These are phyloP conservation scores for Tenthredo distinguenda DNA, from an alignment of 2,888 invertebrate species.

Conservation along the genomic window DNA sequence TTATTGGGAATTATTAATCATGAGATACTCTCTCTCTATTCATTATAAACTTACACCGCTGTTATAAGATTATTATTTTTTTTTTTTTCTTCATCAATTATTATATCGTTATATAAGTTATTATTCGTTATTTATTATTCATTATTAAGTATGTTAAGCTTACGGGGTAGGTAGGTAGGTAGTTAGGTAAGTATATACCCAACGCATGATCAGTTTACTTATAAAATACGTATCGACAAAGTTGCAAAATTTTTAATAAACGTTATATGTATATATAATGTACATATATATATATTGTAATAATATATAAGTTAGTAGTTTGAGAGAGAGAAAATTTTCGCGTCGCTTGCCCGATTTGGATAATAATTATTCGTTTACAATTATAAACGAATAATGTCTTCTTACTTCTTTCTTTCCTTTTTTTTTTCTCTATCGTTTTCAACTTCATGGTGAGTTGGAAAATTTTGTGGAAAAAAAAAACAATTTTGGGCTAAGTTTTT, in stretches of 20 bases:
- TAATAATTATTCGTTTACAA: background rate
- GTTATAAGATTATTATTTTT: background rate
- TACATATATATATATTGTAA: background rate
- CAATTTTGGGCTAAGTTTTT: constrained; percentile 52
- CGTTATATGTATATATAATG: constrained; percentile 24
- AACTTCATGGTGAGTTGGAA: background rate
- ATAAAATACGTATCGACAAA: constrained; percentile 56
- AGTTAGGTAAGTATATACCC: background rate
- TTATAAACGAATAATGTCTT: background rate
- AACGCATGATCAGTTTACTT: constrained; percentile 23
- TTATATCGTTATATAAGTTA: constrained; percentile 37
- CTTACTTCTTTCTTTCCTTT: constrained; percentile 2
- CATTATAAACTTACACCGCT: constrained; percentile 53
- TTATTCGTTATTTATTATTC: constrained; percentile 13
- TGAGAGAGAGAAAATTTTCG: background rate
- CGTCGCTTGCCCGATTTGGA: background rate
- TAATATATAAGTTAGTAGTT: background rate
- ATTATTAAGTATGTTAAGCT: background rate
- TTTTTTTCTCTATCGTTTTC: constrained; percentile 17
- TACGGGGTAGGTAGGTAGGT: background rate
- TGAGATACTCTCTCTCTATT: constrained; percentile 26
- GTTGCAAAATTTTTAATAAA: constrained; percentile 59
- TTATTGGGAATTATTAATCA: constrained; percentile 9
- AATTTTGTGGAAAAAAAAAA: background rate
- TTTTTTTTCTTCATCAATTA: constrained; percentile 40